Evolutionary conservation across 2,888 invertebrate genomes (phyloP).

Genomic region (Himalopsyche anomala): DNA sequence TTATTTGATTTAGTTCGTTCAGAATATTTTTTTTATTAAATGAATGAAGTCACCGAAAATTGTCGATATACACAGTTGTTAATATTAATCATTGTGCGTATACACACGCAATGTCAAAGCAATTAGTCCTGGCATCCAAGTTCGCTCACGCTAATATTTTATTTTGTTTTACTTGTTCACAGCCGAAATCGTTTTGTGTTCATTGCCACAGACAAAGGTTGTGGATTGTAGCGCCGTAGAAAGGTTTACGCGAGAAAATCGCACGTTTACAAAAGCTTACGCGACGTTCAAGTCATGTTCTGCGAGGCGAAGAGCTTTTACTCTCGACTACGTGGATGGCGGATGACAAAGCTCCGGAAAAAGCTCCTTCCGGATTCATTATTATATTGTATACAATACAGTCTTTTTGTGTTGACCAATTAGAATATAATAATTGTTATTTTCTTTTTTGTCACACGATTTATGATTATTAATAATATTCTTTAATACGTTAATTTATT

Average conservation of each 20-base stretch:
- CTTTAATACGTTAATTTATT: too few species aligned
- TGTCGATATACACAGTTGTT: too few species aligned
- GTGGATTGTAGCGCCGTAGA: not conserved
- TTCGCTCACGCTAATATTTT: not conserved
- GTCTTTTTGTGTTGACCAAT: not conserved
- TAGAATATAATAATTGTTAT: too few species aligned
- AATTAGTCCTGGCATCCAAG: not conserved
- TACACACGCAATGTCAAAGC: not conserved
- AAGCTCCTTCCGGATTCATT: conserved; percentile 12
- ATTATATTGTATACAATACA: conserved; percentile 3
- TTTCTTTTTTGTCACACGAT: too few species aligned
- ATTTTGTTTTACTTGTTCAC: conserved; percentile 12
- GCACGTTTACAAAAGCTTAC: conserved; percentile 32
- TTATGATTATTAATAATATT: too few species aligned
- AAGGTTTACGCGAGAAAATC: conserved; percentile 25
- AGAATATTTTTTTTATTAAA: too few species aligned
- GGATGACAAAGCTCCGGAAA: conserved; percentile 34
- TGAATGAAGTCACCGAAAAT: too few species aligned
- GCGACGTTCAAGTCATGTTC: conserved; percentile 2
- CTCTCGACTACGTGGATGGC: conserved; percentile 11
- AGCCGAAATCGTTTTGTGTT: conserved; percentile 18
- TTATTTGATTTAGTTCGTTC: too few species aligned
- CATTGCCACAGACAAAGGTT: conserved; percentile 16
- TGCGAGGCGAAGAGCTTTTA: conserved; percentile 10
- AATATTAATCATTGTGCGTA: too few species aligned